Percentiles rank a stretch among this genome's conserved stretches.
Conservation (phyloP, 2,113 vertebrate genomes). For the Calypte anna region DNA sequence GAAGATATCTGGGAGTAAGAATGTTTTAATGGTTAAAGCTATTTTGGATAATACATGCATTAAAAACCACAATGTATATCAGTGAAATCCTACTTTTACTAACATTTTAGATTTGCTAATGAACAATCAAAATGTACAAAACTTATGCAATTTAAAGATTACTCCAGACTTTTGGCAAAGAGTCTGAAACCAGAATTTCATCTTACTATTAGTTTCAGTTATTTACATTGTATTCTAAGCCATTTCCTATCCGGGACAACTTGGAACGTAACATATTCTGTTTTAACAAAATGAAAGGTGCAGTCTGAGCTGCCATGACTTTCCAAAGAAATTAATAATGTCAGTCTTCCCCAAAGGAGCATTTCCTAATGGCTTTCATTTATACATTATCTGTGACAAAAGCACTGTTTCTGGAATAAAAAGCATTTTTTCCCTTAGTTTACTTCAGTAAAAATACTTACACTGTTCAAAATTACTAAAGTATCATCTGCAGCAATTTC, state of each 20-base stretch:
- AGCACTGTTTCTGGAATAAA: constrained; percentile 59
- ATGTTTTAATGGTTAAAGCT: constrained; percentile 10
- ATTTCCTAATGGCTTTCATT: constrained; percentile 54
- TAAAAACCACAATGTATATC: constrained; percentile 10
- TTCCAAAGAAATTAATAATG: constrained; percentile 46
- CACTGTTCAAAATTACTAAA: constrained; percentile 66
- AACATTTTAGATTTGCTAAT: neutral
- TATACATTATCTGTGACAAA: constrained; percentile 62
- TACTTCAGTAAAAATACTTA: constrained; percentile 71
- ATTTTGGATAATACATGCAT: neutral
- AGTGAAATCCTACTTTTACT: neutral
- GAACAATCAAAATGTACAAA: neutral
- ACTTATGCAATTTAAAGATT: neutral
- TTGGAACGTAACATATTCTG: neutral
- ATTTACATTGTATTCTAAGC: neutral
- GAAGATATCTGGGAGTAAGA: neutral
- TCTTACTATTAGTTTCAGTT: neutral
- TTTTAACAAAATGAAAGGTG: constrained; percentile 52
- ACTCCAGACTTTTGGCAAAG: neutral
- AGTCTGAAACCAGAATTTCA: neutral
- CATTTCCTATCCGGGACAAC: neutral
- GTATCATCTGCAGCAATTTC: constrained; percentile 62
- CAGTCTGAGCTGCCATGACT: neutral
- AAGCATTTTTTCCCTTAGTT: constrained; percentile 63
- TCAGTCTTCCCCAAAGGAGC: constrained; percentile 39